Base-by-base conservation (phyloP, 2,797 vertebrate genomes). In the Periparus ater region DNA sequence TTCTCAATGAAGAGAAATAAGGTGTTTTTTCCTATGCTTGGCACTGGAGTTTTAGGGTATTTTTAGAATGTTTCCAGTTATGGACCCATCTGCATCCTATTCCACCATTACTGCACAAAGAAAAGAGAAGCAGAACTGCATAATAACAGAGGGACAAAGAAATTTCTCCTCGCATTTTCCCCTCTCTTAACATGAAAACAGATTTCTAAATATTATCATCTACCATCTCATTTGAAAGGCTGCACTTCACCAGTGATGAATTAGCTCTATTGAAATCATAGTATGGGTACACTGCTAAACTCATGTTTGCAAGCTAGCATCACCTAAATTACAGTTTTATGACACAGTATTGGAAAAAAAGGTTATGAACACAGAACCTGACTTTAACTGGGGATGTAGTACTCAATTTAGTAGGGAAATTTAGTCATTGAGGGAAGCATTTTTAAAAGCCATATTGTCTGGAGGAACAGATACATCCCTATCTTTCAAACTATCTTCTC, bases 281-380 rank as follows among this genome's bases (percentile, higher is more conserved):
- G 26, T 42, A 57, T 17, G 7, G 54, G 50, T 58, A 90, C 50
- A 54, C 21, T 58, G 55, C 51, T 91, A 78, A 91, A 91, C 48
- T 88, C 42, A 30, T 9, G 27, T 84, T 91, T 75, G 54, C 2
- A 2, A 93, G 73, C 42, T 50, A 81, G 16, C 47, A 78, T 36
- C 83, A 81, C 34, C 76, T 93, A 84, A 91, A 94, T 80, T 84
- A 90, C 72, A 80, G 62, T 90, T 94, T 93, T 93, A 93, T 19
- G 70, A 58, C 25, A 63, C 23, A 44, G 21, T 50, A 60, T 61
- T 60, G 78, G 61, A 30, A 93, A 91, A 88, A 77, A 74, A 90
- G 23, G 57, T 74, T 93, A 88, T 50, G 48, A 76, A 75, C 47
- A 81, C 38, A 51, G 66, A 90, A 91, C 26, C 29, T 63, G 67